Conservation (phyloP, 2,797 vertebrate genomes). For the Silurus aristotelis region DNA sequence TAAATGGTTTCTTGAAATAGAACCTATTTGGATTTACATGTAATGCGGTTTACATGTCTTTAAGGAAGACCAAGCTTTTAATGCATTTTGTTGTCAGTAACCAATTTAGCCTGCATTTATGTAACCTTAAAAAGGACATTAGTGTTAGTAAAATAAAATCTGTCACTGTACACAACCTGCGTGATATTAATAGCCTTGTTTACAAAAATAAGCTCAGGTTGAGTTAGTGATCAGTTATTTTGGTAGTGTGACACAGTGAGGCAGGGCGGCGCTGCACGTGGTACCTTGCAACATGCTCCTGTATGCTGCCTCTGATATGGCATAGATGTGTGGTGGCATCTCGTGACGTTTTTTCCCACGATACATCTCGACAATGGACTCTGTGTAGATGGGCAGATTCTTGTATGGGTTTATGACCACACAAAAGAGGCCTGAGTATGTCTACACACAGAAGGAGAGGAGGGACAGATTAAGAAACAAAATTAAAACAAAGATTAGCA, state of each 20-base stretch:
- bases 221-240: background rate
- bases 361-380: constrained; percentile 93
- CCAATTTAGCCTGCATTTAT: background rate
- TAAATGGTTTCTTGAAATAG: constrained; percentile 16
- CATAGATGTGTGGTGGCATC: constrained; percentile 91
- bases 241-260: constrained; percentile 13
- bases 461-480: constrained; percentile 4
- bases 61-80: constrained; percentile 6
- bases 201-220: background rate
- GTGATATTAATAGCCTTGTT: background rate
- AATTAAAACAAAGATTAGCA: constrained; percentile 19
- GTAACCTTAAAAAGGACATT: background rate
- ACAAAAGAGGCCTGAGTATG: constrained; percentile 92
- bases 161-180: background rate
- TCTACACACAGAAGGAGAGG: constrained; percentile 68
- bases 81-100: background rate
- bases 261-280: constrained; percentile 21
- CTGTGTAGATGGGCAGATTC: constrained; percentile 90
- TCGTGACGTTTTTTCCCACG: constrained; percentile 92
- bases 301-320: constrained; percentile 90
- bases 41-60: background rate
- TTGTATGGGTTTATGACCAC: constrained; percentile 95
- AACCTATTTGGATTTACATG: constrained; percentile 1
- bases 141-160: background rate
- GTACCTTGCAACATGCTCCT: constrained; percentile 93